A percentile compares a stretch with the other conserved stretches of the same genome.
Conservation (phyloP, 2,113 vertebrate genomes). For the Prionailurus viverrinus region DNA sequence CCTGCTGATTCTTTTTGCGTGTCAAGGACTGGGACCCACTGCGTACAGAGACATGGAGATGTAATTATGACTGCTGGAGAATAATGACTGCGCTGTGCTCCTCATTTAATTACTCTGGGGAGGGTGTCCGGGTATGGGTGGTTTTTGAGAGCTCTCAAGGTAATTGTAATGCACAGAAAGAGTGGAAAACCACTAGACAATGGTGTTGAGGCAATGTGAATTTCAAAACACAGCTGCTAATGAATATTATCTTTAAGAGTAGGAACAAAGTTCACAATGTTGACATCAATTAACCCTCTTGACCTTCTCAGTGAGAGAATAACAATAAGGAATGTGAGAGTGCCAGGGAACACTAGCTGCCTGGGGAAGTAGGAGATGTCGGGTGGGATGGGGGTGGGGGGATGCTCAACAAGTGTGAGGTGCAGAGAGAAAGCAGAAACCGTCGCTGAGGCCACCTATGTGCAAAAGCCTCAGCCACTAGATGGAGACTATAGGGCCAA, state of each 20-base stretch:
- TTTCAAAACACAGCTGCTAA: constrained; percentile 59
- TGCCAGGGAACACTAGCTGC: neutral
- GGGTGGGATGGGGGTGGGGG: neutral
- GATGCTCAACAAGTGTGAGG: neutral
- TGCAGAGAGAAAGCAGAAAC: neutral
- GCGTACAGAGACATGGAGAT: constrained; percentile 50
- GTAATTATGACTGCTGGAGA: constrained; percentile 58
- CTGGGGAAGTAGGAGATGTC: neutral
- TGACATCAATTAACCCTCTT: constrained; percentile 69
- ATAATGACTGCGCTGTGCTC: neutral
- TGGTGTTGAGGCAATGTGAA: neutral
- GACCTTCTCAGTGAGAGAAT: constrained; percentile 46
- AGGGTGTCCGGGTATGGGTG: neutral
- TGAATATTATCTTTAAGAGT: constrained; percentile 67
- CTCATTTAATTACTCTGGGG: constrained; percentile 39
- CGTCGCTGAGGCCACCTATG: neutral
- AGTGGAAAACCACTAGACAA: constrained; percentile 60
- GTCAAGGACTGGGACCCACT: constrained; percentile 49
- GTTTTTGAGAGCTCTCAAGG: constrained; percentile 72
- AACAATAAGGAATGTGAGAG: neutral
- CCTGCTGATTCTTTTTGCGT: constrained; percentile 46
- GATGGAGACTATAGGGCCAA: neutral
- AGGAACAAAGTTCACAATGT: constrained; percentile 57
- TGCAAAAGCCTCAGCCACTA: neutral
- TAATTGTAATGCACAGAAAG: constrained; percentile 56